Evolutionary conservation across 1,140 invertebrate species (phyloP), one percentile per base, ranked within the genome.

Genomic region (Cydia splendana): DNA sequence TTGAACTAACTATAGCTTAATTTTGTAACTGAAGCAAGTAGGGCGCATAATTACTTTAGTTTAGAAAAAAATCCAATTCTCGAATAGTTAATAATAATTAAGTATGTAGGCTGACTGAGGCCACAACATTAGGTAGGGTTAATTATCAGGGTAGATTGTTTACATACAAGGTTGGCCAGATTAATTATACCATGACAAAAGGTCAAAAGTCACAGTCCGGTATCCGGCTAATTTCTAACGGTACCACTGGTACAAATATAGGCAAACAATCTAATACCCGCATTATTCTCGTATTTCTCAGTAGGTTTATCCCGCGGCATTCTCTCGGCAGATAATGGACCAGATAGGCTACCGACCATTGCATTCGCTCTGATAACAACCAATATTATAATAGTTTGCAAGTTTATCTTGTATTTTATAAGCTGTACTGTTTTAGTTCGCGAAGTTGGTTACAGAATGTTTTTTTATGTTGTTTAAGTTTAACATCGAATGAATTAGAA

Each of bases 301-400:
- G 65, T 71, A 38, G 67, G 28, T 71, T 20, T 71, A 71, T 71
- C 67, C 67, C n/a, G 67, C 67, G 67, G 67, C 67, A 42, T 38
- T 38, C 67, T 34, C 65, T 71, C 67, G 18, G 67, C 34, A 71
- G 67, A 71, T 71, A 71, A 71, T 71, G 67, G 67, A 71, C 30
- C 67, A 71, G 67, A 71, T 71, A 71, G 67, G 67, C 67, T 71
- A 71, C 67, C 67, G 67, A 71, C 67, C 67, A 67, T 38, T 67
- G 67, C 67, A 71, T 45, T 71, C 67, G 34, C 38, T 71, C 67
- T 71, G 67, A 71, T 71, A 71, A 71, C 30, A 71, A 42, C 30
- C 67, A 71, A 71, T 71, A 38, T 71, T 71, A 38, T 71, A 71
- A 67, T 67, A 18, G 28, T 18, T 71, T 71, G 67, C 15, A 67